phyloP scores from a whole-genome alignment of 2,888 invertebrate genomes.

The Mesorhabditis sp. region DNA sequence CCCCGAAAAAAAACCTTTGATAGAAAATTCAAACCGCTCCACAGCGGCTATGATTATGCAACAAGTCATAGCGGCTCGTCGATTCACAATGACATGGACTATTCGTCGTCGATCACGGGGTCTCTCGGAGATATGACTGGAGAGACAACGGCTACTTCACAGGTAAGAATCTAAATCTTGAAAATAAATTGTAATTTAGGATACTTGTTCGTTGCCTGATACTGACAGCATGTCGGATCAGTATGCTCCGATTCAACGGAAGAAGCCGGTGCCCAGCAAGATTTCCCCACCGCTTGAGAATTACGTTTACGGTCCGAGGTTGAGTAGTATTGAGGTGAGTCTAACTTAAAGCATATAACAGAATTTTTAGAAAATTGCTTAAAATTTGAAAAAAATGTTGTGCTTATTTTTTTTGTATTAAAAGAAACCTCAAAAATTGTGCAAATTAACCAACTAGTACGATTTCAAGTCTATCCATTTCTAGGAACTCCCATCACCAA shows the following conservation, averaged over 20 bases:
- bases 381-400: too few relatives aligned
- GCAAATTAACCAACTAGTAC: neutral
- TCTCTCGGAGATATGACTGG: conserved; percentile 1
- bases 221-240: neutral
- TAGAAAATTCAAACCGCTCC: neutral
- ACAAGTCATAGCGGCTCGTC: neutral
- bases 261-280: neutral
- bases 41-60: neutral
- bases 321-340: neutral
- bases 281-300: neutral
- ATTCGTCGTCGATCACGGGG: neutral
- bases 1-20: neutral
- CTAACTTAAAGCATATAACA: too few relatives aligned
- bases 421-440: neutral
- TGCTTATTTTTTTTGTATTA: neutral
- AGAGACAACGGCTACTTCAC: neutral
- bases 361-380: too few relatives aligned
- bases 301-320: neutral
- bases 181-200: neutral
- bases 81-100: neutral
- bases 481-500: conserved; percentile 3
- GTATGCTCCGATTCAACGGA: neutral
- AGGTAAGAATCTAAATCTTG: neutral
- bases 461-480: neutral
- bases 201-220: neutral